Percentiles rank a stretch among this genome's conserved stretches.
These are phyloP conservation scores for Rhabdomys dilectus DNA, from an alignment of 2,113 vertebrate species.

Conservation along the genomic window DNA sequence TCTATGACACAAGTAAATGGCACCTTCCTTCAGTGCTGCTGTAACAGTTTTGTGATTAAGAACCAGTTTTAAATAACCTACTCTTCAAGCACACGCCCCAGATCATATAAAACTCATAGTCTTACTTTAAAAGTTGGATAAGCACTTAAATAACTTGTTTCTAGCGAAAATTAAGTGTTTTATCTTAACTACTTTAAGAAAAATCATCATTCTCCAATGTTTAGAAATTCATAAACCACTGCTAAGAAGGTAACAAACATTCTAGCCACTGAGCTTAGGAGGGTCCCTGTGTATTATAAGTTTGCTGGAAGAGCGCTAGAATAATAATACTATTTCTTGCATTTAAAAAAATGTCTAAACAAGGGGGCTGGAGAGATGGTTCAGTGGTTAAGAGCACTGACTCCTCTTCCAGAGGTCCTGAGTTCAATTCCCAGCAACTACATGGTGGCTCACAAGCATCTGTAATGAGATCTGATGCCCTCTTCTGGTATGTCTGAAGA, in stretches of 20 bases:
- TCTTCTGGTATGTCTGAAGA: too few relatives aligned
- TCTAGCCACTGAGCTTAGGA: conserved; percentile 8
- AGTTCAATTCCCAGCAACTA: too few relatives aligned
- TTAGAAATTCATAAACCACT: conserved; percentile 3
- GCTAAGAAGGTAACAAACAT: conserved; percentile 38
- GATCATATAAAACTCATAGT: conserved; percentile 40
- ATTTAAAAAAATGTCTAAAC: conserved; percentile 44
- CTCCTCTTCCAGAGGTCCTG: too few relatives aligned
- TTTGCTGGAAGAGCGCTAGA: conserved; percentile 3
- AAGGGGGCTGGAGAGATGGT: background rate
- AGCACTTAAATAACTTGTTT: conserved; percentile 42
- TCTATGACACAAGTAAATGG: background rate
- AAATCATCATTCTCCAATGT: conserved; percentile 10
- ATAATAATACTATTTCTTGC: background rate
- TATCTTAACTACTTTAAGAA: background rate
- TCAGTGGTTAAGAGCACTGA: too few relatives aligned
- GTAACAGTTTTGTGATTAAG: conserved; percentile 50
- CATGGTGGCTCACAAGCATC: too few relatives aligned
- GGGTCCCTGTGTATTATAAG: background rate
- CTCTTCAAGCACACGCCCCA: conserved; percentile 8
- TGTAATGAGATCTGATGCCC: too few relatives aligned
- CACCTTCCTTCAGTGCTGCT: conserved; percentile 49
- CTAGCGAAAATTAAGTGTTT: conserved; percentile 25
- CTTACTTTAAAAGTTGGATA: background rate
- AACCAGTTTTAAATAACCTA: conserved; percentile 41